Evolutionary conservation across 1,140 invertebrate genomes (phyloP).

Genomic region (Cotesia vestalis): DNA sequence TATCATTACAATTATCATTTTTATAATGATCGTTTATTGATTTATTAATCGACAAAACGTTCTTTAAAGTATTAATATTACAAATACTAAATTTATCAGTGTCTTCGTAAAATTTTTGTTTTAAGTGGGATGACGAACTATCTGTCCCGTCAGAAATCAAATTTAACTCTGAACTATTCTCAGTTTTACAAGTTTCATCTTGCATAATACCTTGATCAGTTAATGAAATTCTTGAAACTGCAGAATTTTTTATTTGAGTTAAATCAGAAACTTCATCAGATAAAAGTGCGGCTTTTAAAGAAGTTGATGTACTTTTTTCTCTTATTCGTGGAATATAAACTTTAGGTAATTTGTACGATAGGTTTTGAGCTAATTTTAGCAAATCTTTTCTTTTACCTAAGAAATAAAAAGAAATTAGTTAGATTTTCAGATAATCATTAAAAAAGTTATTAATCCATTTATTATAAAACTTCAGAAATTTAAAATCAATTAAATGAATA

Average conservation of each 20-base stretch:
- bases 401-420: not conserved
- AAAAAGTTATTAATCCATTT: not conserved
- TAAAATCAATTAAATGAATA: not conserved
- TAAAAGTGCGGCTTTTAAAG: not conserved
- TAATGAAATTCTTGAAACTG: too few relatives aligned
- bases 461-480: conserved; percentile 1
- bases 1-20: not conserved
- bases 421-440: not conserved
- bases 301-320: not conserved
- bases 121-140: too few relatives aligned
- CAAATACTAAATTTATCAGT: not conserved
- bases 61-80: not conserved
- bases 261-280: not conserved
- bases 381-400: not conserved
- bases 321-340: not conserved
- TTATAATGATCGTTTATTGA: not conserved
- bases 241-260: too few relatives aligned
- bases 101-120: not conserved
- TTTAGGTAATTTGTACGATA: not conserved
- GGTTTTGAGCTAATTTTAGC: not conserved
- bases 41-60: not conserved
- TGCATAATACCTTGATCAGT: not conserved
- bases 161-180: too few relatives aligned
- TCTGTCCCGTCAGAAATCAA: not conserved
- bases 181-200: not conserved